A percentile compares a stretch with the other conserved stretches of the same genome.
These are phyloP conservation scores for Laticauda laticaudata DNA, from an alignment of 2,113 vertebrate species.

Conservation along the genomic window DNA sequence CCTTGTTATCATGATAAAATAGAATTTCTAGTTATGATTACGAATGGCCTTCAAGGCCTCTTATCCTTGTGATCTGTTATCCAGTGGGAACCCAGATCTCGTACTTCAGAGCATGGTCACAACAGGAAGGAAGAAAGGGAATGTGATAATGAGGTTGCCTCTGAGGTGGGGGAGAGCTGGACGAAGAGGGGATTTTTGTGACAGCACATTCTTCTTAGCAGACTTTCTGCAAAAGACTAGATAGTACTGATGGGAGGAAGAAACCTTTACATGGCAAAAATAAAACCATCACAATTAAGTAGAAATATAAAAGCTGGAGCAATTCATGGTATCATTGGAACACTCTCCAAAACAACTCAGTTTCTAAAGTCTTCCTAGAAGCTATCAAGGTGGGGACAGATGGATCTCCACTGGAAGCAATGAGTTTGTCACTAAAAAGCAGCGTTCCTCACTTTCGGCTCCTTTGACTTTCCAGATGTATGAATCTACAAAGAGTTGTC, in stretches of 20 bases:
- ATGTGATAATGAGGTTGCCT: constrained; percentile 28
- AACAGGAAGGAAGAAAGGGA: background rate
- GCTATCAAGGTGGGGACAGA: background rate
- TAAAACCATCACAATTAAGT: background rate
- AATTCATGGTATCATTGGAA: background rate
- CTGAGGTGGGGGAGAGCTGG: background rate
- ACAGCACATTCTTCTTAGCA: background rate
- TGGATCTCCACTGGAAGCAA: background rate
- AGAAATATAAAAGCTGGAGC: background rate
- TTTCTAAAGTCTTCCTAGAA: background rate
- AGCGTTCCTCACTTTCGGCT: background rate
- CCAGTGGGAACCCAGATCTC: background rate
- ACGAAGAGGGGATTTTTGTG: background rate
- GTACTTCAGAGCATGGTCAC: background rate
- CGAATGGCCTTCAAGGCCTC: constrained; percentile 10
- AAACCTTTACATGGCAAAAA: background rate
- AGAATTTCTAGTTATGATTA: constrained; percentile 22
- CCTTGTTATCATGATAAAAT: constrained; percentile 33
- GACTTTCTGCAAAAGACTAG: constrained; percentile 30
- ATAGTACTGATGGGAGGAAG: background rate
- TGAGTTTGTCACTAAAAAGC: background rate
- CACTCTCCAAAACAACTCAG: background rate
- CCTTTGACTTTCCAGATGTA: background rate
- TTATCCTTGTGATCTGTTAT: constrained; percentile 24
- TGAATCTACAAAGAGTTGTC: background rate